Conservation (phyloP, 2,113 vertebrate species). For the Vulpes vulpes region DNA sequence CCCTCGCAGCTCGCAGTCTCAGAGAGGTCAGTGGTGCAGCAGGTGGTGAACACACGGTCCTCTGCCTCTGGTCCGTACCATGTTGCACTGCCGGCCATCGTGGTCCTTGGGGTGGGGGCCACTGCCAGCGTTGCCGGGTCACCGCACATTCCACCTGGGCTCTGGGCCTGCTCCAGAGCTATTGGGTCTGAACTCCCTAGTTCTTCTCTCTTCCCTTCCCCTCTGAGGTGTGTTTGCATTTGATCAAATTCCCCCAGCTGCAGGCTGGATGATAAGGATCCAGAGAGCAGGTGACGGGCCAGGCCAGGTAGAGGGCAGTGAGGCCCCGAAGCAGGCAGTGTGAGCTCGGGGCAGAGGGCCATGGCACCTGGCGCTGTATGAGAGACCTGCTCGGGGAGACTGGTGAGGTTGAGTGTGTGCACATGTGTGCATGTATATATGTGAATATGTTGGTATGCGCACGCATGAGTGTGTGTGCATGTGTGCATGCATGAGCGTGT, state of each 20-base stretch:
- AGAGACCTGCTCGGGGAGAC: neutral
- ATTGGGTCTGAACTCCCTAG: neutral
- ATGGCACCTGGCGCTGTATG: neutral
- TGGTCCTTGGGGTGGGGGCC: neutral
- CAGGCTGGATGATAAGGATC: neutral
- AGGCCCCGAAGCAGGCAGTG: accelerated
- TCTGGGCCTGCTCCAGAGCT: neutral
- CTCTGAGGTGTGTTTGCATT: neutral
- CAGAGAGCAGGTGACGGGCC: accelerated
- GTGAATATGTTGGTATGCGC: no score
- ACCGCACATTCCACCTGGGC: neutral
- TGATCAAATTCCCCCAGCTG: neutral
- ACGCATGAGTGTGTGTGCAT: neutral
- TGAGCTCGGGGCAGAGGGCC: neutral
- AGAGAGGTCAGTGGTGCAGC: neutral
- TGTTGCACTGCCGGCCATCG: accelerated
- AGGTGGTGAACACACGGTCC: neutral
- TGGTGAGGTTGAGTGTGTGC: neutral
- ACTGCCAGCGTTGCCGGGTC: neutral
- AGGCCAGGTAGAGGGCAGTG: neutral
- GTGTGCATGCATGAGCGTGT: neutral
- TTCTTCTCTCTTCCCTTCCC: neutral
- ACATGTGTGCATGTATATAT: neutral
- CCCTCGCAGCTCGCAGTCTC: neutral
- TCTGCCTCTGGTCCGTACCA: neutral